Evolutionary conservation across 2,888 invertebrate species (phyloP), one percentile per base, ranked within the genome.

Genomic region (Chrysolina haemoptera): DNA sequence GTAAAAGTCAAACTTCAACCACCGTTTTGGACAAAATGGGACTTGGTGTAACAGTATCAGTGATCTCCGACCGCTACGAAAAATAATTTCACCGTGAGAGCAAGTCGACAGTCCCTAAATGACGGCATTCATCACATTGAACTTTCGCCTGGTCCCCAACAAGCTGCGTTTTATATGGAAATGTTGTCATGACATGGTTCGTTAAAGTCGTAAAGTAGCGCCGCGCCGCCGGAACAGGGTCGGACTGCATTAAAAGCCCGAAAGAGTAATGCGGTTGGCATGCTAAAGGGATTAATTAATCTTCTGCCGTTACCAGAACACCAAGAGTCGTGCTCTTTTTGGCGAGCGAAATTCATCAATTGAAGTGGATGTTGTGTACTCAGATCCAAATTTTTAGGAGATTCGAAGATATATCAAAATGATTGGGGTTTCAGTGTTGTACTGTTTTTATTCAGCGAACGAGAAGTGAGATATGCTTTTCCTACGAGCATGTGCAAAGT

Each of bases 161-260:
- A 53, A 48, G 55, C 74, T 78, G 77, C 82, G 81, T 83, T 84
- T 82, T 84, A 83, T 82, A 82, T 83, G 82, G 82, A 83, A 84
- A 84, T 82, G 82, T 81, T 80, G 82, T 81, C 82, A 81, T 84
- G 87, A 85, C 86, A 86, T 85, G 87, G 85, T 86, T 87, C 87
- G 87, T 87, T 87, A 86, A 85, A 87, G 85, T 83, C 86, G 85
- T 86, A 86, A 86, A 86, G 86, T 86, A 87, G 84, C 85, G 80
- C 84, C 85, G 83, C 82, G 81, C 81, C 81, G 81, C 82, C 83
- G 82, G 81, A 84, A 84, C 85, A 85, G 85, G 85, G 84, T 80
- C 84, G 86, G 85, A 84, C 85, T 85, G 84, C 84, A 85, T 85
- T 84, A 85, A 85, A 84, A 84, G 84, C 83, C 83, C 81, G 81